Conservation (phyloP, 2,888 invertebrate genomes). For the Acheta domesticus region DNA sequence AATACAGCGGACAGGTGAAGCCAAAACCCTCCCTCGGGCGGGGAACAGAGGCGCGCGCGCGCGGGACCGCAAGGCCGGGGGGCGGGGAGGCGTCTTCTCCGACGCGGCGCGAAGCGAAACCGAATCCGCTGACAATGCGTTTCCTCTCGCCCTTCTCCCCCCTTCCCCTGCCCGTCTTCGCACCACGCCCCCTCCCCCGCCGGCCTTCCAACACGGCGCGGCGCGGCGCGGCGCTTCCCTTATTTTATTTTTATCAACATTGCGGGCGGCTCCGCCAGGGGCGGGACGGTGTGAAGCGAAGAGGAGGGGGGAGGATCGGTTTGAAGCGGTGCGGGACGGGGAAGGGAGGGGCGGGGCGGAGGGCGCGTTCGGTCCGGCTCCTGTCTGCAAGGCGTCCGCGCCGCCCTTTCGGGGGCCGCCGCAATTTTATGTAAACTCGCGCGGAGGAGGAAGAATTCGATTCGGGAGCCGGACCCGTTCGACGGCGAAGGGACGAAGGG, state of each 20-base stretch:
- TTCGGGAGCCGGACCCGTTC: conserved; percentile 29
- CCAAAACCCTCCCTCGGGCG: neutral
- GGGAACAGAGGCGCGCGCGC: neutral
- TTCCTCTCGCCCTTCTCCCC: conserved; percentile 19
- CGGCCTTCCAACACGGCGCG: too few relatives aligned
- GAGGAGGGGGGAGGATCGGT: too few relatives aligned
- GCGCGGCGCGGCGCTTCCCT: neutral
- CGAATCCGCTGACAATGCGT: conserved; percentile 36
- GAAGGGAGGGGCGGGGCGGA: neutral
- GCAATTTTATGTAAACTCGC: conserved; percentile 35
- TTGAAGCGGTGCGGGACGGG: too few relatives aligned
- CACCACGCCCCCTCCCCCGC: neutral
- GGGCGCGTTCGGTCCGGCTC: neutral
- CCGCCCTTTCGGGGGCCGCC: conserved; percentile 6
- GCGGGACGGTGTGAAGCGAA: neutral
- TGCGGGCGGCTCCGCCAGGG: neutral
- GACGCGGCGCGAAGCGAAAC: conserved; percentile 22
- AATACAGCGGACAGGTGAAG: conserved; percentile 35
- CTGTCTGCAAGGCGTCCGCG: neutral
- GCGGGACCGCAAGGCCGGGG: neutral
- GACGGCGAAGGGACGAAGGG: neutral
- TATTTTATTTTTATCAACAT: conserved; percentile 18
- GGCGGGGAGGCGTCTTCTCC: neutral
- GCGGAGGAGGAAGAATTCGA: conserved; percentile 34
- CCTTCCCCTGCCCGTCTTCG: neutral